A percentile compares a stretch with the other conserved stretches of the same genome.
Evolutionary conservation across 2,888 invertebrate genomes (phyloP).

Genomic region (Odontothrips loti): DNA sequence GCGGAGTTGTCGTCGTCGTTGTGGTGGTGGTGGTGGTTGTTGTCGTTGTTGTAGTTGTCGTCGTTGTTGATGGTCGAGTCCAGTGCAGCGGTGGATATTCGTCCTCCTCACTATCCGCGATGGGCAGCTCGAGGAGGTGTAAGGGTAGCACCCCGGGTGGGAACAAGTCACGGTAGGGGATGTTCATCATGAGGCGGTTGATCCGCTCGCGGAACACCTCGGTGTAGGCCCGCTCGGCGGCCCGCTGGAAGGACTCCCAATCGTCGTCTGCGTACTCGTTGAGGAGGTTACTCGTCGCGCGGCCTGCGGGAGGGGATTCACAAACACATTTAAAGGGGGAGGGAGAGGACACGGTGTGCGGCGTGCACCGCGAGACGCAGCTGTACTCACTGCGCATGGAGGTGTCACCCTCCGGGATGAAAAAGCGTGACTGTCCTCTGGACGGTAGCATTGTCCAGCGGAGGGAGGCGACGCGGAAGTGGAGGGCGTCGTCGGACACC

Average conservation of each 20-base stretch:
- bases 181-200: slow-evolving; percentile 17
- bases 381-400: neutral
- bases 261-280: neutral
- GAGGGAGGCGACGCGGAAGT: neutral
- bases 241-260: neutral
- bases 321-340: neutral
- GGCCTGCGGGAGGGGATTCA: neutral
- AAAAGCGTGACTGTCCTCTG: neutral
- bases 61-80: neutral
- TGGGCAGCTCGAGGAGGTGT: neutral
- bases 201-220: slow-evolving; percentile 15
- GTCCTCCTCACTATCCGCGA: neutral
- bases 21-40: neutral
- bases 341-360: neutral
- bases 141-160: neutral
- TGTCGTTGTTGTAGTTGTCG: neutral
- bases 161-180: slow-evolving; percentile 10
- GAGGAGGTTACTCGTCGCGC: neutral
- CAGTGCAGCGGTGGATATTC: neutral
- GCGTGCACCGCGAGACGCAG: neutral
- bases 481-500: slow-evolving; percentile 5
- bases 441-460: neutral
- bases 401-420: neutral
- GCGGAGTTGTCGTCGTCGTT: neutral
- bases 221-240: neutral